phyloP scores from a whole-genome alignment of 2,797 vertebrate genomes.

The Cyclura pinguis region DNA sequence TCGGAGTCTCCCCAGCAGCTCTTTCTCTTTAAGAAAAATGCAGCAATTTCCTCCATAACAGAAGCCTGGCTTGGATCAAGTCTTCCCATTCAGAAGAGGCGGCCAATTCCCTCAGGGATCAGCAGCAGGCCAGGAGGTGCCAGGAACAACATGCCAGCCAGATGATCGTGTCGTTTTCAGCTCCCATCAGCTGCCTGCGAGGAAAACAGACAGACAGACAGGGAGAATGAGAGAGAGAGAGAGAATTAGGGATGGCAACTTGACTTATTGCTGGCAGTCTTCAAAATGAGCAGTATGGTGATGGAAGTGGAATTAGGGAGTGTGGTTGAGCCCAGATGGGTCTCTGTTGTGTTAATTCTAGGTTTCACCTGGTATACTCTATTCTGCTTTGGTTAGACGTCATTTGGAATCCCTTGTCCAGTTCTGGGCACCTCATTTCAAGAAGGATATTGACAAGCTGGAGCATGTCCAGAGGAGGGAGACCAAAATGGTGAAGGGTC shows the following conservation, averaged over 20 bases:
- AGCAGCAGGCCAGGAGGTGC: fast-evolving
- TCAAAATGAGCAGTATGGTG: not conserved
- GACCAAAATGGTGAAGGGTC: too few relatives aligned
- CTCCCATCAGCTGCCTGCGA: not conserved
- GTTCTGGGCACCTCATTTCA: too few relatives aligned
- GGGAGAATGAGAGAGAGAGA: too few relatives aligned
- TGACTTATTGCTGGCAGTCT: not conserved
- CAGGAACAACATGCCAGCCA: not conserved
- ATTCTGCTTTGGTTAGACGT: too few relatives aligned
- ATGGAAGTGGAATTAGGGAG: too few relatives aligned
- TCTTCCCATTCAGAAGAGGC: conserved; percentile 7
- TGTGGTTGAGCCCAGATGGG: too few relatives aligned
- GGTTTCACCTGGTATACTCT: too few relatives aligned
- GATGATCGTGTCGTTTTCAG: too few relatives aligned
- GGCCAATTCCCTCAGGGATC: conserved; percentile 3
- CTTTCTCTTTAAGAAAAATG: conserved; percentile 1
- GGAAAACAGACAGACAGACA: not conserved
- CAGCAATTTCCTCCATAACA: fast-evolving
- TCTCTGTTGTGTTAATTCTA: not conserved
- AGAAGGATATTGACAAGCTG: too few relatives aligned
- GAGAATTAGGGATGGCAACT: not conserved
- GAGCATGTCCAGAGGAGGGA: too few relatives aligned
- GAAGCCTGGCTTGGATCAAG: fast-evolving
- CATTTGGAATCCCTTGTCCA: too few relatives aligned
- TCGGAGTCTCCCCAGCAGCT: fast-evolving